Conservation (phyloP, 2,888 invertebrate genomes). For the Athalia rosae region DNA sequence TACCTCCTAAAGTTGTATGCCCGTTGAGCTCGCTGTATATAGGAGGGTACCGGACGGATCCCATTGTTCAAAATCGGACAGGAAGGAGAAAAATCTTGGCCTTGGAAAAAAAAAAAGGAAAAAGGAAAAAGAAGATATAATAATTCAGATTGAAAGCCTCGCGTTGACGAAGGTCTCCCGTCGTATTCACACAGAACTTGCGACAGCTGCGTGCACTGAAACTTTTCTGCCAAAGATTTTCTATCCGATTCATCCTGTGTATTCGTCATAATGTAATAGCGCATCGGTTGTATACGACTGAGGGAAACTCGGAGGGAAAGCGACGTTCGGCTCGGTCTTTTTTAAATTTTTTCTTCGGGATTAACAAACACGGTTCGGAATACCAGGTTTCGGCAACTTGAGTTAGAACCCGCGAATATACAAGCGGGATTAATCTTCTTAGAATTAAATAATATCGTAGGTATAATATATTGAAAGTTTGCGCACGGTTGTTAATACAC, state of each 20-base stretch:
- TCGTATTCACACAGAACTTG: slow-evolving; percentile 27
- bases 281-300: no score
- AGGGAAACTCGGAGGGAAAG: no score
- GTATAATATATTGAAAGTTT: no score
- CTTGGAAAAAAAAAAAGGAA: slow-evolving; percentile 17
- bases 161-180: slow-evolving; percentile 33
- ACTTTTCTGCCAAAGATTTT: slow-evolving; percentile 31
- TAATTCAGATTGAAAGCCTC: slow-evolving; percentile 42
- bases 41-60: slow-evolving; percentile 34
- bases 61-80: slow-evolving; percentile 34
- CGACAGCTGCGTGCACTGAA: slow-evolving; percentile 35
- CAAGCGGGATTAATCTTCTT: no score
- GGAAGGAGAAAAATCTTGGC: slow-evolving; percentile 39
- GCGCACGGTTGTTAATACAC: no score
- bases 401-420: no score
- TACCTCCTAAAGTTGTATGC: neutral
- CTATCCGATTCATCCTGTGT: neutral
- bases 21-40: neutral
- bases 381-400: no score
- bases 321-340: no score
- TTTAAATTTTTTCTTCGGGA: no score
- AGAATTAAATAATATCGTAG: no score
- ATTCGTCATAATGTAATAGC: neutral
- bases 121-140: neutral
- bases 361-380: no score